phyloP scores from a whole-genome alignment of 2,113 vertebrate genomes.

The Lophotis ruficrista region DNA sequence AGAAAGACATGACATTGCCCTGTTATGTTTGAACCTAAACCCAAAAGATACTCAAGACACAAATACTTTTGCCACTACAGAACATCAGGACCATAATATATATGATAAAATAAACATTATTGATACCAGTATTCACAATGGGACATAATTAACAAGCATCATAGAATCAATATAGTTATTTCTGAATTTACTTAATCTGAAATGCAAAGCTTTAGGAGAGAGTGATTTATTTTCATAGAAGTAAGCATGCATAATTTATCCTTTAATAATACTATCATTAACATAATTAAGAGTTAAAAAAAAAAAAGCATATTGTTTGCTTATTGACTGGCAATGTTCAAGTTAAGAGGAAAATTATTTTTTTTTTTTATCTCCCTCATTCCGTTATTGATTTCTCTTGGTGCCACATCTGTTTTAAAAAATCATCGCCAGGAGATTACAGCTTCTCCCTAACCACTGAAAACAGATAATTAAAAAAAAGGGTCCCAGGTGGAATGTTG shows the following conservation, averaged over 20 bases:
- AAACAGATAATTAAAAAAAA: neutral
- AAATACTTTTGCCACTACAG: neutral
- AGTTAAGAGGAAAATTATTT: neutral
- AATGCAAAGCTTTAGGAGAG: neutral
- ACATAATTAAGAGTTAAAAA: neutral
- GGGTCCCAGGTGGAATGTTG: neutral
- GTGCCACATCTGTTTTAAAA: neutral
- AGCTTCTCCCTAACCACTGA: neutral
- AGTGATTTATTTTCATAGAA: neutral
- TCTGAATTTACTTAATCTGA: neutral
- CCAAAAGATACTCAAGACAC: neutral
- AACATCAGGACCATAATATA: neutral
- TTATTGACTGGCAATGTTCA: neutral
- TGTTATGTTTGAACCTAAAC: neutral
- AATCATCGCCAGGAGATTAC: constrained; percentile 20
- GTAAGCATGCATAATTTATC: neutral
- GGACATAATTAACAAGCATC: neutral
- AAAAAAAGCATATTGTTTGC: neutral
- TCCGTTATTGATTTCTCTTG: neutral
- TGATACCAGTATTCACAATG: neutral
- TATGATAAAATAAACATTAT: neutral
- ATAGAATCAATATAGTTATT: neutral
- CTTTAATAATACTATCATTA: neutral
- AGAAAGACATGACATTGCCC: neutral
- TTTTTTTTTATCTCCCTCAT: neutral